Percentiles rank a stretch among this genome's conserved stretches.
Conservation (phyloP, 2,888 invertebrate genomes). For the Rhamphomyia laevipes region DNA sequence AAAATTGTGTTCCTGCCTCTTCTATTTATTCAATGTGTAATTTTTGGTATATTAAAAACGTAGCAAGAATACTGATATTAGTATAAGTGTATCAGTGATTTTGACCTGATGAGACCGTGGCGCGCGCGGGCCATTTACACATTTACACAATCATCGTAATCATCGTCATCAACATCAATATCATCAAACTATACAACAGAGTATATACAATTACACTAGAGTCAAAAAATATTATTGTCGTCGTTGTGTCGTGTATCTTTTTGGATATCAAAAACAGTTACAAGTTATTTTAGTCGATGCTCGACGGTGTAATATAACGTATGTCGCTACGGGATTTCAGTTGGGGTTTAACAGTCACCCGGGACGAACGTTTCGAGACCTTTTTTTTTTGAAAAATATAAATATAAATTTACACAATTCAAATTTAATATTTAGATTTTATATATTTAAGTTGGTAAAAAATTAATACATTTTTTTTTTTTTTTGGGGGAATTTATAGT, state of each 20-base stretch:
- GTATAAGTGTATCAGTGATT: conserved; percentile 3
- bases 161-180: too few relatives aligned
- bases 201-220: too few relatives aligned
- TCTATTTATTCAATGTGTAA: too few relatives aligned
- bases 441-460: background rate
- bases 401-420: background rate
- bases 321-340: conserved; percentile 34
- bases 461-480: background rate
- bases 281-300: background rate
- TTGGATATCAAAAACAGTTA: conserved; percentile 1
- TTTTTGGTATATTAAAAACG: too few relatives aligned
- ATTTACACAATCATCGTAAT: background rate
- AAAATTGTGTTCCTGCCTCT: too few relatives aligned
- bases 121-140: conserved; percentile 1
- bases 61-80: too few relatives aligned
- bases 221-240: conserved; percentile 14
- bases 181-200: too few relatives aligned
- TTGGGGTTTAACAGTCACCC: conserved; percentile 42
- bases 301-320: conserved; percentile 4
- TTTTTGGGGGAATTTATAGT: background rate
- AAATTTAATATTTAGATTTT: background rate
- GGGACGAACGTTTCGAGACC: conserved; percentile 24
- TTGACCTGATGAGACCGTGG: conserved; percentile 2
- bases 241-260: conserved; percentile 15
- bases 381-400: conserved; percentile 2